phyloP scores from a whole-genome alignment of 2,888 invertebrate species.

The Mechanitis messenoides region DNA sequence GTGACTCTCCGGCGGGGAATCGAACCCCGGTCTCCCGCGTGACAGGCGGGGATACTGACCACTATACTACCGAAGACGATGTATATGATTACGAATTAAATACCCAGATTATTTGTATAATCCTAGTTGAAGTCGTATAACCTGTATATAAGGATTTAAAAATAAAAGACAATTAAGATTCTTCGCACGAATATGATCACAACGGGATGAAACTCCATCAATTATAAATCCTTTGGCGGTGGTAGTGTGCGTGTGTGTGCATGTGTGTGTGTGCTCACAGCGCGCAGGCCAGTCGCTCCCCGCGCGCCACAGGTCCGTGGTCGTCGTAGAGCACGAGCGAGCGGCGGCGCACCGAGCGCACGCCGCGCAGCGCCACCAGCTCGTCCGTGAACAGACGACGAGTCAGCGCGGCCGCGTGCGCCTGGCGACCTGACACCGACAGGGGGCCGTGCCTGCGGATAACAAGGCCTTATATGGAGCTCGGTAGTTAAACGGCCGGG shows the following conservation, averaged over 20 bases:
- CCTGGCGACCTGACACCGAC: slow-evolving; percentile 84
- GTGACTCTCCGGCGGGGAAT: slow-evolving; percentile 69
- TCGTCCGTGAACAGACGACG: slow-evolving; percentile 87
- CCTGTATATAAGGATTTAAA: background rate
- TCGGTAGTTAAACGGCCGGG: too few relatives aligned
- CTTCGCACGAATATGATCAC: background rate
- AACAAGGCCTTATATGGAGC: too few relatives aligned
- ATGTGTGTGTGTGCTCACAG: slow-evolving; percentile 73
- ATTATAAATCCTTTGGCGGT: background rate
- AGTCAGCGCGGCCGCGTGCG: slow-evolving; percentile 79
- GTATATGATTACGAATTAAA: background rate
- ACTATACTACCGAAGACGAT: slow-evolving; percentile 73
- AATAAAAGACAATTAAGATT: background rate
- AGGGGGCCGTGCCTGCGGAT: slow-evolving; percentile 78
- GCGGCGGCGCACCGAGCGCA: slow-evolving; percentile 84
- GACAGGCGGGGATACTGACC: slow-evolving; percentile 78
- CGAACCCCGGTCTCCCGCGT: slow-evolving; percentile 79
- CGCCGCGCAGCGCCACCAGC: slow-evolving; percentile 85
- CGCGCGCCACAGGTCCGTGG: slow-evolving; percentile 89
- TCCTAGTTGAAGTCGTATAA: background rate
- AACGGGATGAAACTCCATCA: too few relatives aligned
- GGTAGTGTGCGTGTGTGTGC: background rate
- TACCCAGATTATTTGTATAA: background rate
- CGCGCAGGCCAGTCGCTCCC: slow-evolving; percentile 92
- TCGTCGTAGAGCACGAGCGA: slow-evolving; percentile 93